Percentiles rank a stretch among this genome's conserved stretches.
Evolutionary conservation across 1,140 invertebrate genomes (phyloP).

Genomic region (Polypedilum vanderplanki): DNA sequence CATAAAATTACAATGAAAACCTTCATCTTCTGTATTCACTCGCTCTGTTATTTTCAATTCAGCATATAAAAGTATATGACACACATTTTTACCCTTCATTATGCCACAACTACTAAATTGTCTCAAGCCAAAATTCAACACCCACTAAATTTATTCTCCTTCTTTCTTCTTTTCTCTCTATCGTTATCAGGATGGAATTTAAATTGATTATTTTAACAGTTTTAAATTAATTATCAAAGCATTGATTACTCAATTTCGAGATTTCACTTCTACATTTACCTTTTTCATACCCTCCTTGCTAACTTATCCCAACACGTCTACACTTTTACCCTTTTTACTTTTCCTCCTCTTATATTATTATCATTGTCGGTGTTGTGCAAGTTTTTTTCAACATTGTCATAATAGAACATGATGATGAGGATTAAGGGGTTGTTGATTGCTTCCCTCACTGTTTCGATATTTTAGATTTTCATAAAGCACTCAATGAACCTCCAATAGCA

Average conservation of each 20-base stretch:
- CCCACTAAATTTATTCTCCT: not conserved
- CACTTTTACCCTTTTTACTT: not conserved
- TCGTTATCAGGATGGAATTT: not conserved
- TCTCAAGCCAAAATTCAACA: not conserved
- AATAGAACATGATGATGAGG: not conserved
- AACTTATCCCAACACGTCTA: not conserved
- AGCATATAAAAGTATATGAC: no score
- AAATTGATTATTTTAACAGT: conserved; percentile 27
- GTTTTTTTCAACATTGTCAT: conserved; percentile 4
- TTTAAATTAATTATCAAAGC: conserved; percentile 27
- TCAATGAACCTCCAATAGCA: no score
- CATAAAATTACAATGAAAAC: not conserved
- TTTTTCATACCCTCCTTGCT: not conserved
- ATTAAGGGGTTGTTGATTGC: not conserved
- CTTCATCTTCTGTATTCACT: not conserved
- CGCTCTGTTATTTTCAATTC: not conserved
- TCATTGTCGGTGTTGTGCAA: not conserved
- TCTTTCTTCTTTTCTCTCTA: not conserved
- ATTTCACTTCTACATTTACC: not conserved
- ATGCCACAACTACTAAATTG: not conserved
- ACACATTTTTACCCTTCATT: not conserved
- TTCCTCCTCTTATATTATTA: not conserved
- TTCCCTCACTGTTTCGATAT: not conserved
- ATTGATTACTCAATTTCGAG: conserved; percentile 23
- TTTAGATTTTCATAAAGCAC: not conserved